Evolutionary conservation across 2,888 invertebrate genomes (phyloP), one percentile per base, ranked within the genome.

Genomic region (Trachelus tabidus): DNA sequence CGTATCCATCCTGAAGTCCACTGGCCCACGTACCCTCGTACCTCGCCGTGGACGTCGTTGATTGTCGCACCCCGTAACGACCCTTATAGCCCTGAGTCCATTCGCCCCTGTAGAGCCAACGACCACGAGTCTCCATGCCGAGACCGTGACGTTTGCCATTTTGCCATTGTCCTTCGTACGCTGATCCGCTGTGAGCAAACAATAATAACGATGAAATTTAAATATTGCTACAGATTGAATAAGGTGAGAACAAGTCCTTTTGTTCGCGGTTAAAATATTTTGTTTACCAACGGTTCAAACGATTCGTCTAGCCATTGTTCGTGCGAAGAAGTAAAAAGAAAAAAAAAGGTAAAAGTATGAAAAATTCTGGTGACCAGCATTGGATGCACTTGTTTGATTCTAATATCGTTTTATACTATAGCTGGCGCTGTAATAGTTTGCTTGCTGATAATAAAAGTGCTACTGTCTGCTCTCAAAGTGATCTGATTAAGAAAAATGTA

Each of bases 21-120:
- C 97, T 97, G 85, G 99, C 98, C 99, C 99, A 99, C 82, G 98
- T 98, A 89, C 98, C 98, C 92, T 98, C 98, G 93, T 98, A 98
- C 92, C 97, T 97, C 89, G 98, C 98, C 86, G 97, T 97, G 86
- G 98, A 98, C 82, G 98, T 97, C 82, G 97, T 96, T 89, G 98
- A 98, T 92, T 98, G 98, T 79, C 99, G 94, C 77, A 99, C 98
- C 69, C 99, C 99, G 93, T 99, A 99, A 83, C 99, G 96, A 76
- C 99, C 99, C 92, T 99, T 99, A 94, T 97, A 98, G 73, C 99
- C 99, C 92, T 98, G 98, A 79, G 98, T 98, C 98, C 99, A 99
- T 93, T 99, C 99, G 82, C 99, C 99, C 83, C 98, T 95, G 93
- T 99, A 99, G 85, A 98, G 94, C 97, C 99, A 99, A 78, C 98